Evolutionary conservation across 2,113 vertebrate genomes (phyloP).

Genomic region (Porphyrio hochstetteri): DNA sequence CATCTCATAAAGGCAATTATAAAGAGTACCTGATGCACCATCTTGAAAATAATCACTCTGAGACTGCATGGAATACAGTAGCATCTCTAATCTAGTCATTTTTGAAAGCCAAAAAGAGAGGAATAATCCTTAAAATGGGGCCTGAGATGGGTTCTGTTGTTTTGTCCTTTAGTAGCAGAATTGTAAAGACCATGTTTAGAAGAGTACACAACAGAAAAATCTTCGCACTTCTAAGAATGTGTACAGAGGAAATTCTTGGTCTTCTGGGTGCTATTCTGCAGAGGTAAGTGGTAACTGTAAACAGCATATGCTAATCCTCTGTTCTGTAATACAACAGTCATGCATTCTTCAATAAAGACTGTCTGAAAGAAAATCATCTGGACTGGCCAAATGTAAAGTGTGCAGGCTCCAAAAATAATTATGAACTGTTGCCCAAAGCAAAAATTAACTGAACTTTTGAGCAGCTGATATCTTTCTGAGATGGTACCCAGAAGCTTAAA

Average conservation of each 20-base stretch:
- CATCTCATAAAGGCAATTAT: background rate
- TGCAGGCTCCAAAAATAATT: background rate
- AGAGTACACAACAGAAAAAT: background rate
- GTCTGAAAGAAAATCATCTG: background rate
- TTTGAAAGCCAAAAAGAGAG: background rate
- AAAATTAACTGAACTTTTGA: constrained; percentile 1
- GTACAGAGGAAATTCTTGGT: background rate
- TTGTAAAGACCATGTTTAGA: background rate
- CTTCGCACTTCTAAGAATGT: background rate
- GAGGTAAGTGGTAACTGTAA: background rate
- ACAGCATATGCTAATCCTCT: background rate
- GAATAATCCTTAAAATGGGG: background rate
- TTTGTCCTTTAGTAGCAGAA: background rate
- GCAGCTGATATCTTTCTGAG: background rate
- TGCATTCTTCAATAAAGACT: background rate
- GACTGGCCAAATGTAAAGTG: background rate
- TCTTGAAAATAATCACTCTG: background rate
- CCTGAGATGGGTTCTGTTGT: background rate
- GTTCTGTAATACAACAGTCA: background rate
- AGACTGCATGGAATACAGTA: background rate
- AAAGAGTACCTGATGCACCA: background rate
- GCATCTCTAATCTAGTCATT: background rate
- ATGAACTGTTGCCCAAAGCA: background rate
- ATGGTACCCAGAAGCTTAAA: background rate
- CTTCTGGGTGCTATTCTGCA: background rate